phyloP scores from a whole-genome alignment of 1,140 invertebrate genomes.

The Penaeus chinensis region DNA sequence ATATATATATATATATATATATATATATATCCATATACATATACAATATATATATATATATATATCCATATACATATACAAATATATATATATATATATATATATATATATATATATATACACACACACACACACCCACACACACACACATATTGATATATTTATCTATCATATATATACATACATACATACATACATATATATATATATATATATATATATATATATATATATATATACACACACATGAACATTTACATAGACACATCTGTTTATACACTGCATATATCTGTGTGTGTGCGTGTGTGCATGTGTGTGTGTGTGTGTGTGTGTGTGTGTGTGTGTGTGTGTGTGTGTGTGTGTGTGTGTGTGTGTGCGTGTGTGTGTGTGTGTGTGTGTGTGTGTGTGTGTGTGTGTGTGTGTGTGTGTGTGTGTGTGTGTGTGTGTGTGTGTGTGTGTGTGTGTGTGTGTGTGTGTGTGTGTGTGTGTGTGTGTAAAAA shows the following conservation, averaged over 20 bases:
- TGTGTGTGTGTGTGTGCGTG: too few relatives aligned
- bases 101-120: neutral
- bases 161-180: neutral
- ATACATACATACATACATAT: neutral
- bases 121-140: neutral
- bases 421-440: too few relatives aligned
- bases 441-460: too few relatives aligned
- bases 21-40: neutral
- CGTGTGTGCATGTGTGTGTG: too few relatives aligned
- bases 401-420: too few relatives aligned
- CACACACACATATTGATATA: neutral
- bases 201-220: constrained; percentile 24
- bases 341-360: too few relatives aligned
- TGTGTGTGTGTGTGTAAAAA: neutral
- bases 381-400: too few relatives aligned
- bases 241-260: too few relatives aligned
- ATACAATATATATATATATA: neutral
- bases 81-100: constrained; percentile 8
- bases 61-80: neutral
- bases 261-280: too few relatives aligned
- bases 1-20: neutral
- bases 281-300: too few relatives aligned
- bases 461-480: too few relatives aligned
- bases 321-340: too few relatives aligned
- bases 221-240: constrained; percentile 2